Percentiles rank a stretch among this genome's conserved stretches.
Evolutionary conservation across 2,888 invertebrate species (phyloP).

Genomic region (Ormyrus pomaceus): DNA sequence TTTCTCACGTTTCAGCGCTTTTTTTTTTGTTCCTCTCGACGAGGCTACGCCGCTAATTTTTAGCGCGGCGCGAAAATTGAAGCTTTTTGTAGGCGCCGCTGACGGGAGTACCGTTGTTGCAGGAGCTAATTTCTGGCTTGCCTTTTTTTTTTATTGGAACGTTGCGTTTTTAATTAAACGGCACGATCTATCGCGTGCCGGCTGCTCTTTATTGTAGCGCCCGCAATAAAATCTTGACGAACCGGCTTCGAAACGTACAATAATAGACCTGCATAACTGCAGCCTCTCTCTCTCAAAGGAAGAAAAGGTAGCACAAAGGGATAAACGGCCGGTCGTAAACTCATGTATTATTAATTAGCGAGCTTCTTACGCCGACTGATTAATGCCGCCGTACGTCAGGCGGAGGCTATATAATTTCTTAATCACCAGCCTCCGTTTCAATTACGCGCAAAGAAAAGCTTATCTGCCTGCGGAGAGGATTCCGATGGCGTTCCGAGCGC

Average conservation of each 20-base stretch:
- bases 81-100: too few species aligned
- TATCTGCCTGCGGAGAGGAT: background rate
- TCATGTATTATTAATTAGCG: slow-evolving; percentile 27
- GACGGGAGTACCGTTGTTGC: too few species aligned
- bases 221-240: slow-evolving; percentile 30
- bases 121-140: too few species aligned
- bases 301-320: slow-evolving; percentile 14
- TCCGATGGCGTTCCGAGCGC: background rate
- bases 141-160: too few species aligned
- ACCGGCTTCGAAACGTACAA: slow-evolving; percentile 31
- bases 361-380: slow-evolving; percentile 22
- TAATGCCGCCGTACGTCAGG: background rate
- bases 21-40: background rate
- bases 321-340: background rate
- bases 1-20: too few species aligned
- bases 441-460: slow-evolving; percentile 7
- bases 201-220: slow-evolving; percentile 13
- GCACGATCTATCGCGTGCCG: background rate
- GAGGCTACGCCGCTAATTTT: too few species aligned
- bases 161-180: background rate
- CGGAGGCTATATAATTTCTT: slow-evolving; percentile 24
- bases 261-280: background rate
- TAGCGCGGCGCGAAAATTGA: too few species aligned
- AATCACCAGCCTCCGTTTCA: slow-evolving; percentile 34
- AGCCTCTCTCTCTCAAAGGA: background rate